Evolutionary conservation across 2,113 vertebrate species (phyloP).

Genomic region (Edolisoma coerulescens): DNA sequence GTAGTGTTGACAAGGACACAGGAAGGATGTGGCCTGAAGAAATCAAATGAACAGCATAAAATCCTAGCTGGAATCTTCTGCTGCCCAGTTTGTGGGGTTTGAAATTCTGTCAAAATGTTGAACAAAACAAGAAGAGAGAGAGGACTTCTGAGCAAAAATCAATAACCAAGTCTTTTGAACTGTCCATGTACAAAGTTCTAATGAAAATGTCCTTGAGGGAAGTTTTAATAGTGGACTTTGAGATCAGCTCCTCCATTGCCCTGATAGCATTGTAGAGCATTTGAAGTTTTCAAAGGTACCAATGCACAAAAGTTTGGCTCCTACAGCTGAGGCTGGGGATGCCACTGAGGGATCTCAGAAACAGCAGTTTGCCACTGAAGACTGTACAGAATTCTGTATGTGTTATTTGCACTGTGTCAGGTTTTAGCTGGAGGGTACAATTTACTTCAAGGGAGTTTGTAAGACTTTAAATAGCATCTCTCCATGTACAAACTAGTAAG

Average conservation of each 20-base stretch:
- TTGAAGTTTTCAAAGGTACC: conserved; percentile 69
- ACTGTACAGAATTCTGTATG: not conserved
- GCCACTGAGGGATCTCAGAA: conserved; percentile 59
- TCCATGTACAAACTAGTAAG: conserved; percentile 69
- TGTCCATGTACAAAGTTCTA: conserved; percentile 74
- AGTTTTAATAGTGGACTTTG: conserved; percentile 73
- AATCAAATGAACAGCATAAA: conserved; percentile 71
- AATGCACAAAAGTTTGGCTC: conserved; percentile 59
- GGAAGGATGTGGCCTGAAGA: conserved; percentile 68
- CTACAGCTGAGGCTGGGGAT: conserved; percentile 27
- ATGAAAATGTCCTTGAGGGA: conserved; percentile 73
- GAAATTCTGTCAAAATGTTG: conserved; percentile 76
- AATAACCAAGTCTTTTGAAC: conserved; percentile 71
- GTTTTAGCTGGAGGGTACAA: conserved; percentile 70
- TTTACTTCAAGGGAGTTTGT: conserved; percentile 69
- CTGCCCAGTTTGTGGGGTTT: conserved; percentile 61
- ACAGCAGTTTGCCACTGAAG: conserved; percentile 25
- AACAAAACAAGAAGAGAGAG: conserved; percentile 64
- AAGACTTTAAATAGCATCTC: conserved; percentile 66
- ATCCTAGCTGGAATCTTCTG: conserved; percentile 58
- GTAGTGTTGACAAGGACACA: conserved; percentile 75
- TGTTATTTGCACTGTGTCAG: conserved; percentile 61
- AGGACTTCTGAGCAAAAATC: conserved; percentile 76
- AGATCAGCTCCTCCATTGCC: conserved; percentile 58
- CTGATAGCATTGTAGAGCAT: conserved; percentile 36